Evolutionary conservation across 2,888 invertebrate genomes (phyloP), one percentile per base, ranked within the genome.

Genomic region (Galeruca laticollis): DNA sequence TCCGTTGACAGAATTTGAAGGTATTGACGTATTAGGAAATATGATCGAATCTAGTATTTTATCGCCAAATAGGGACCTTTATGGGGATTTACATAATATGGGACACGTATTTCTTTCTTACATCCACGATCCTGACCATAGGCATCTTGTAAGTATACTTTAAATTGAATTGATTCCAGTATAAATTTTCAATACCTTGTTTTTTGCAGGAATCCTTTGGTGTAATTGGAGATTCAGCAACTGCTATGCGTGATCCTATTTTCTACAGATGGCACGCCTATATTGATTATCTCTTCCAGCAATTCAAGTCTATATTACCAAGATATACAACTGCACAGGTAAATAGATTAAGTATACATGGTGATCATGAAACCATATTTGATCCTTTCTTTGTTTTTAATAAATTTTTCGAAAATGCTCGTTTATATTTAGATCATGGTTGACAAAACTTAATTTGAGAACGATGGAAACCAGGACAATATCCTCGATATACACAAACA

Each of bases 241-340:
- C 94, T 0, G 93, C 95, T 0, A 94, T 95, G 94, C 88, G 95
- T 1, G 96, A 96, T 85, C 95, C 95, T 0, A 86, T 93, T 21
- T 95, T 95, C 88, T 95, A 95, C 86, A 90, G 93, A 82, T 95
- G 93, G 93, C 95, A 96, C 81, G 89, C 92, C 0, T 92, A 90
- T 82, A 87, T 95, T 33, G 93, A 95, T 78, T 91, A 94, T 76
- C 85, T 95, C 43, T 95, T 95, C 88, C 88, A 90, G 76, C 88
- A 90, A 73, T 91, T 92, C 85, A 95, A 95, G 85, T 87, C 87
- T 71, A 90, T 90, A 13, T 86, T 95, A 31, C 86, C 91, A 0
- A 87, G 91, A 2, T 95, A 95, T 82, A 87, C 86, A 0, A 79
- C 80, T 3, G 85, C 88, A 49, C 88, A 88, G 86, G 92, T 92